Percentiles rank a stretch among this genome's conserved stretches.
These are phyloP conservation scores for Odobenus rosmarus DNA, from an alignment of 2,113 vertebrate genomes.

Conservation along the genomic window DNA sequence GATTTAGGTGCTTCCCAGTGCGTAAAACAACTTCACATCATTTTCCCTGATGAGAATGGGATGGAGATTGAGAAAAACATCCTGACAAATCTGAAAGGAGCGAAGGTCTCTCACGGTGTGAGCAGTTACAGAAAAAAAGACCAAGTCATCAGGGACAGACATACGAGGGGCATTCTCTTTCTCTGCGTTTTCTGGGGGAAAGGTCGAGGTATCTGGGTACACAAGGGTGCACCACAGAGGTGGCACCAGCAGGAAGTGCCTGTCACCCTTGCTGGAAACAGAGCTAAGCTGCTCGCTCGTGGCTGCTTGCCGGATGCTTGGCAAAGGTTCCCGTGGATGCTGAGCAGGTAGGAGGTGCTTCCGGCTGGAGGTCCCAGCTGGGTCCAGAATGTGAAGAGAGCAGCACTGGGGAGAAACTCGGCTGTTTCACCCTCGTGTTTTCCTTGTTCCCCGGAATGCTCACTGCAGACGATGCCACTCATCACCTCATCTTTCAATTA, in stretches of 20 bases:
- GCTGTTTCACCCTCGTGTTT: fast-evolving
- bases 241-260: background rate
- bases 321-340: background rate
- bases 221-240: background rate
- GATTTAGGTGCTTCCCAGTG: background rate
- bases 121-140: background rate
- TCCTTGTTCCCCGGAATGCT: background rate
- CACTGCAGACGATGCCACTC: background rate
- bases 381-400: background rate
- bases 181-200: background rate
- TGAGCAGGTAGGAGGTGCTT: background rate
- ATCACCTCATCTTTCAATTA: background rate
- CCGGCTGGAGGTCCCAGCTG: background rate
- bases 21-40: background rate
- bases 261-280: background rate
- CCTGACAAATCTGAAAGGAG: background rate
- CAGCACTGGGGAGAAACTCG: background rate
- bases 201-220: background rate
- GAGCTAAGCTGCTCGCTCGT: fast-evolving
- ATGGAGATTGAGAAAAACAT: background rate
- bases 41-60: background rate
- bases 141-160: background rate
- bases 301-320: fast-evolving
- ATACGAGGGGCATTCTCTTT: background rate
- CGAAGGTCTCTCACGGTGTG: background rate